phyloP scores from a whole-genome alignment of 2,888 invertebrate genomes.

The Chrysodeixis includens region DNA sequence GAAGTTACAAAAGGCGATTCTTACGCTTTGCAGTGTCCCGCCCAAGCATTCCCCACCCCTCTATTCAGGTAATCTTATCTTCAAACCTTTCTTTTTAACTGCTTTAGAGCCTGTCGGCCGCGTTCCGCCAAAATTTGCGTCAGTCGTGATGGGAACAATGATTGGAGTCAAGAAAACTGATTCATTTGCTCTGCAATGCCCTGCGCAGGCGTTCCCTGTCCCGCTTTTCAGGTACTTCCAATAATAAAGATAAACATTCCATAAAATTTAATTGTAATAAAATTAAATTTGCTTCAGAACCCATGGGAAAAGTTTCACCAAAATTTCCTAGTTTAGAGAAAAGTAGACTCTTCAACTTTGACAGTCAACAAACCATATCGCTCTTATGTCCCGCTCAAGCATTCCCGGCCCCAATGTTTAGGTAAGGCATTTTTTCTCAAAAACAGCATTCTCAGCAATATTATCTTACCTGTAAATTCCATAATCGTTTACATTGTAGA shows the following conservation, averaged over 20 bases:
- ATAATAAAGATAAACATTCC: slow-evolving; percentile 16
- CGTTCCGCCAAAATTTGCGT: slow-evolving; percentile 91
- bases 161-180: slow-evolving; percentile 85
- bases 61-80: slow-evolving; percentile 85
- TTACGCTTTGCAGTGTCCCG: slow-evolving; percentile 90
- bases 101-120: slow-evolving; percentile 91
- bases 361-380: slow-evolving; percentile 83
- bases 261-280: slow-evolving; percentile 20
- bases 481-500: slow-evolving; percentile 83
- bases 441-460: slow-evolving; percentile 3
- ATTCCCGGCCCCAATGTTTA: slow-evolving; percentile 92
- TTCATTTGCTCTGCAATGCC: slow-evolving; percentile 90
- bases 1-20: slow-evolving; percentile 84
- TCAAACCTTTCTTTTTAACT: slow-evolving; percentile 54
- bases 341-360: slow-evolving; percentile 81
- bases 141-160: slow-evolving; percentile 90
- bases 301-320: slow-evolving; percentile 92
- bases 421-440: slow-evolving; percentile 83
- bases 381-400: slow-evolving; percentile 91
- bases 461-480: slow-evolving; percentile 16
- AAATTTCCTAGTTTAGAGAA: slow-evolving; percentile 87
- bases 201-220: slow-evolving; percentile 91
- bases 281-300: slow-evolving; percentile 73
- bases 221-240: slow-evolving; percentile 89
- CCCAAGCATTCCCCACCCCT: slow-evolving; percentile 91